A percentile compares a stretch with the other conserved stretches of the same genome.
Evolutionary conservation across 1,140 invertebrate genomes (phyloP).

Genomic region (Drosophila suzukii): DNA sequence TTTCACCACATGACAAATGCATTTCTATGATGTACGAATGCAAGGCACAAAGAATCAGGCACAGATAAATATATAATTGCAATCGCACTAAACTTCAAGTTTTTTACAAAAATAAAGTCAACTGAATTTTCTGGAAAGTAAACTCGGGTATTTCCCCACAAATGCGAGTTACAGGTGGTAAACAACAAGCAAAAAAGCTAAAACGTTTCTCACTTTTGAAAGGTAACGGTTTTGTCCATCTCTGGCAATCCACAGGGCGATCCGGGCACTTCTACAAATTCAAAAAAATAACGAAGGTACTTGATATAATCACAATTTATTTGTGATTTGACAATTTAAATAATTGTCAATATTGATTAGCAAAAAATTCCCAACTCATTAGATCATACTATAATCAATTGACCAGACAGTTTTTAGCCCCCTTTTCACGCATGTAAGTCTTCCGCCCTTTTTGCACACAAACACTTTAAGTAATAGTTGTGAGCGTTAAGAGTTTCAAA

Average conservation of each 20-base stretch:
- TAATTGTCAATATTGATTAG: neutral
- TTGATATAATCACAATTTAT: neutral
- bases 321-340: neutral
- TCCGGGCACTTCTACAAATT: neutral
- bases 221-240: neutral
- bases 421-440: neutral
- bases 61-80: neutral
- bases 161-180: neutral
- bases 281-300: neutral
- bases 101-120: neutral
- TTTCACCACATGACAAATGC: slow-evolving; percentile 8
- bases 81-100: neutral
- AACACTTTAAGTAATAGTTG: too few relatives aligned
- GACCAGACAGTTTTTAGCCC: neutral
- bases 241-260: neutral
- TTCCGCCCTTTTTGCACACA: too few relatives aligned
- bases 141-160: neutral
- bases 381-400: neutral
- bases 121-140: neutral
- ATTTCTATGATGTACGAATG: neutral
- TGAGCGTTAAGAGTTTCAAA: too few relatives aligned
- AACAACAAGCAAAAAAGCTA: too few relatives aligned
- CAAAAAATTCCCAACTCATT: neutral
- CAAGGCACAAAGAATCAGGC: neutral
- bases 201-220: neutral